phyloP scores from a whole-genome alignment of 2,888 invertebrate species.

The Plutella xylostella region DNA sequence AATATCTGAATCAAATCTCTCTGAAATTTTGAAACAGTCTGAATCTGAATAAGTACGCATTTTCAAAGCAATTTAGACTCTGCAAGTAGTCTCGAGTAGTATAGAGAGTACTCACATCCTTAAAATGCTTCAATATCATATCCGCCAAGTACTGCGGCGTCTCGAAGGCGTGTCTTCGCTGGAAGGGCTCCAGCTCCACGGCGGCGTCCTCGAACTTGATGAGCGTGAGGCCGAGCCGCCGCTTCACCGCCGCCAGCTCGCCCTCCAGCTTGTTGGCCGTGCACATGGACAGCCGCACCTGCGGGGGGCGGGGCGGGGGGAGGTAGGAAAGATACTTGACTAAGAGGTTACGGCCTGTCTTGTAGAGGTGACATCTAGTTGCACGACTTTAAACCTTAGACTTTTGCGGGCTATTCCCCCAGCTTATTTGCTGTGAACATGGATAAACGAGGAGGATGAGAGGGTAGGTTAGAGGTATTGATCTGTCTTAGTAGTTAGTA shows the following conservation, averaged over 20 bases:
- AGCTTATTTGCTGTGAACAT: too few species aligned
- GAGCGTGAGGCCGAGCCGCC: conserved; percentile 86
- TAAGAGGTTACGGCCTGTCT: too few species aligned
- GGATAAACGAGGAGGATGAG: too few species aligned
- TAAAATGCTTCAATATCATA: conserved; percentile 88
- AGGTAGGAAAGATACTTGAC: too few species aligned
- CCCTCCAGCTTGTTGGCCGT: conserved; percentile 84
- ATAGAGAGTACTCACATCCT: conserved; percentile 67
- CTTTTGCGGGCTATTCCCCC: too few species aligned
- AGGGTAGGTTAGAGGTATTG: too few species aligned
- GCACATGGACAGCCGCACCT: conserved; percentile 90
- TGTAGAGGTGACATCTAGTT: too few species aligned
- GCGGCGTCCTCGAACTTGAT: conserved; percentile 97
- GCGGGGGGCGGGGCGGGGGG: too few species aligned
- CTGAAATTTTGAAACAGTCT: too few species aligned
- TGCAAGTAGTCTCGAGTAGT: background rate
- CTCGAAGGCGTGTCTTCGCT: conserved; percentile 90
- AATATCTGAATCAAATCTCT: too few species aligned
- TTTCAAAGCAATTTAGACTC: background rate
- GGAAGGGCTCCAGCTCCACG: conserved; percentile 91
- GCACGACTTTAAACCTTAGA: too few species aligned
- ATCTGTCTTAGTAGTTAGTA: too few species aligned
- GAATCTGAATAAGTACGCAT: background rate
- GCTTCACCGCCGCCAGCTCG: conserved; percentile 84
- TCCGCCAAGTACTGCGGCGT: conserved; percentile 86